phyloP scores from a whole-genome alignment of 2,113 vertebrate genomes.

The Reinhardtius hippoglossoides region DNA sequence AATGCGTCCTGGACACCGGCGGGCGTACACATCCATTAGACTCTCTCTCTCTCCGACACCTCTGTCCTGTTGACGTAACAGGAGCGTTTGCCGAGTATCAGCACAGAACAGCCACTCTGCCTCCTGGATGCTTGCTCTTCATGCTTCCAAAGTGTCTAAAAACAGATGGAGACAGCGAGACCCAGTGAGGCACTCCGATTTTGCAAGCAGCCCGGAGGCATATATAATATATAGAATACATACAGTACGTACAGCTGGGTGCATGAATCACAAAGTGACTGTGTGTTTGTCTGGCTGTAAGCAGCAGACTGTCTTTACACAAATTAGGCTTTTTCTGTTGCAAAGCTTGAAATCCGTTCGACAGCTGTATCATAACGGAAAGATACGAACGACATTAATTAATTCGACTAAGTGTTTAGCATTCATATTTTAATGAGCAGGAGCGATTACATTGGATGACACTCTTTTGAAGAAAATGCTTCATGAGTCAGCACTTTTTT shows the following conservation, averaged over 20 bases:
- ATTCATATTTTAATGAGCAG: conserved; percentile 5
- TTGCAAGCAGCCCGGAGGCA: conserved; percentile 54
- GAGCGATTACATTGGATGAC: conserved; percentile 16
- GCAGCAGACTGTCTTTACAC: conserved; percentile 24
- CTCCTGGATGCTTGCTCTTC: conserved; percentile 77
- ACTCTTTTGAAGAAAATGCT: neutral
- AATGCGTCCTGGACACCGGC: conserved; percentile 18
- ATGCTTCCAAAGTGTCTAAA: conserved; percentile 80
- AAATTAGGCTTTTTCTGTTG: conserved; percentile 13
- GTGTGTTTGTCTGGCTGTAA: conserved; percentile 27
- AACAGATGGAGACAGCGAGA: conserved; percentile 49
- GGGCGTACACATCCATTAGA: conserved; percentile 49
- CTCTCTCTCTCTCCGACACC: conserved; percentile 25
- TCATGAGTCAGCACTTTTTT: neutral
- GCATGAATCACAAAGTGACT: conserved; percentile 69
- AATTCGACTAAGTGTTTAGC: neutral
- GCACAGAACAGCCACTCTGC: conserved; percentile 64
- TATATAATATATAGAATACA: conserved; percentile 57
- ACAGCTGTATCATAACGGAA: neutral
- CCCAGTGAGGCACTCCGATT: conserved; percentile 51
- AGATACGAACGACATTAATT: conserved; percentile 12
- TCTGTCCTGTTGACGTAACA: conserved; percentile 47
- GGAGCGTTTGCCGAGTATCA: conserved; percentile 45
- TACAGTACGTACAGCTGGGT: conserved; percentile 9
- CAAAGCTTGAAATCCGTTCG: conserved; percentile 5